phyloP scores from a whole-genome alignment of 1,140 invertebrate genomes.

The Drosophila ananassae region DNA sequence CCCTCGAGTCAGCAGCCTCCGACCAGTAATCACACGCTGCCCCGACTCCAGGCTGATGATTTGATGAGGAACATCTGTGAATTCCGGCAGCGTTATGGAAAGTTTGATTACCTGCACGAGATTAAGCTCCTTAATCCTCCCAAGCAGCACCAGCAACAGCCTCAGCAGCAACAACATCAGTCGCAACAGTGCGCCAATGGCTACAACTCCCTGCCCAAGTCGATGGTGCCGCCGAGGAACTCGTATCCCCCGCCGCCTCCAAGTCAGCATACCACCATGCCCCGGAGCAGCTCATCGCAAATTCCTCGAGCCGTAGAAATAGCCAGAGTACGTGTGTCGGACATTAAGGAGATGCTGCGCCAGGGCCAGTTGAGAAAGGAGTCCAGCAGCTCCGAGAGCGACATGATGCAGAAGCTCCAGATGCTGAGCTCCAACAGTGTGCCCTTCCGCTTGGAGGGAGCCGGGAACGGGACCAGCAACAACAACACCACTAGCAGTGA shows the following conservation, averaged over 20 bases:
- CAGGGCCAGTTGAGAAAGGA: conserved; percentile 70
- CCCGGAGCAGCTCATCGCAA: conserved; percentile 70
- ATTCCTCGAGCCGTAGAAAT: conserved; percentile 79
- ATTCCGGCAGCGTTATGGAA: conserved; percentile 86
- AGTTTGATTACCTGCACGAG: conserved; percentile 81
- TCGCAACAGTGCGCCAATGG: conserved; percentile 33
- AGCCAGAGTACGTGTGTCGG: conserved; percentile 73
- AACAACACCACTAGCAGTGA: conserved; percentile 78
- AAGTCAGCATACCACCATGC: conserved; percentile 77
- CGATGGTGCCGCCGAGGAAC: conserved; percentile 85
- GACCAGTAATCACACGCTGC: conserved; percentile 51
- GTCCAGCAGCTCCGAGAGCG: conserved; percentile 77
- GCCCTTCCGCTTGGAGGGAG: conserved; percentile 57
- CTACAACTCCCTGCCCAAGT: conserved; percentile 82
- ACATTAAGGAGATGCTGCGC: conserved; percentile 82
- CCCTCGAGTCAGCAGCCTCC: conserved; percentile 19
- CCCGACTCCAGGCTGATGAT: conserved; percentile 76
- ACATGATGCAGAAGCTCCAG: conserved; percentile 74
- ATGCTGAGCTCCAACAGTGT: conserved; percentile 72
- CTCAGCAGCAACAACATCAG: conserved; percentile 17
- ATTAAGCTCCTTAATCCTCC: conserved; percentile 81
- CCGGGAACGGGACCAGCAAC: conserved; percentile 78
- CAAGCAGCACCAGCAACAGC: conserved; percentile 50
- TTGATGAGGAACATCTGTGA: conserved; percentile 86
- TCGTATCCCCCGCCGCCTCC: conserved; percentile 85